Evolutionary conservation across 64 coral and sea anemone species (phyloP).

Genomic region (Montipora efflorescens): DNA sequence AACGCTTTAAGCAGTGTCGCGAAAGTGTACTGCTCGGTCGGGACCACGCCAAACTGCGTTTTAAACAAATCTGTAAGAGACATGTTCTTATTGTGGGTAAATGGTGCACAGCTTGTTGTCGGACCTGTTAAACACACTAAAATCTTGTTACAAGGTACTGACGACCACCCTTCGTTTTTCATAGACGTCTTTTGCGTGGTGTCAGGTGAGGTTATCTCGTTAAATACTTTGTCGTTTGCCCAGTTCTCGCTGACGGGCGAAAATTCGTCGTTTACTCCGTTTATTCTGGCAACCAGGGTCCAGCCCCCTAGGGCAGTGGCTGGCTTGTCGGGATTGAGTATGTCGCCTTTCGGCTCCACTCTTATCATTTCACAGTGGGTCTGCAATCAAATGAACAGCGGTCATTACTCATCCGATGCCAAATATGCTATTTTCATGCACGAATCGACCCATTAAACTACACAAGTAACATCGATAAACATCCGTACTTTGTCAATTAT

Average conservation of each 20-base stretch:
- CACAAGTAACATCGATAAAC: not conserved
- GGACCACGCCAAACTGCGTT: slow-evolving; percentile 81
- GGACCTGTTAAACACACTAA: slow-evolving; percentile 84
- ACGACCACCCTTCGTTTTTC: slow-evolving; percentile 94
- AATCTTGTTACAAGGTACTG: slow-evolving; percentile 50
- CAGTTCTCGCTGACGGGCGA: slow-evolving; percentile 96
- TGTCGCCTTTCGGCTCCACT: slow-evolving; percentile 54
- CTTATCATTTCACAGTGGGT: slow-evolving; percentile 91
- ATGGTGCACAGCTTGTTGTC: slow-evolving; percentile 78
- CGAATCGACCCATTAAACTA: not conserved
- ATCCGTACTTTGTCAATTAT: not conserved
- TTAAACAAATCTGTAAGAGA: slow-evolving; percentile 80
- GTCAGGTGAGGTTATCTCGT: slow-evolving; percentile 77
- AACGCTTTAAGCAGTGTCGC: slow-evolving; percentile 89
- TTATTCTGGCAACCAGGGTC: slow-evolving; percentile 84
- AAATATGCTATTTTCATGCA: not conserved
- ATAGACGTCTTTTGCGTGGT: slow-evolving; percentile 77
- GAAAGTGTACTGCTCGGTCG: slow-evolving; percentile 88
- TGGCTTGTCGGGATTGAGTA: slow-evolving; percentile 85
- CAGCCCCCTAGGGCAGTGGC: slow-evolving; percentile 80
- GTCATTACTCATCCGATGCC: slow-evolving; percentile 21
- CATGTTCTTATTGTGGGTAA: slow-evolving; percentile 85
- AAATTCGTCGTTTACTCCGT: slow-evolving; percentile 81
- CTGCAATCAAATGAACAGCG: slow-evolving; percentile 77
- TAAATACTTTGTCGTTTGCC: slow-evolving; percentile 79